Percentiles rank a stretch among this genome's conserved stretches.
Evolutionary conservation across 2,888 invertebrate species (phyloP).

Genomic region (Coelopa pilipes): DNA sequence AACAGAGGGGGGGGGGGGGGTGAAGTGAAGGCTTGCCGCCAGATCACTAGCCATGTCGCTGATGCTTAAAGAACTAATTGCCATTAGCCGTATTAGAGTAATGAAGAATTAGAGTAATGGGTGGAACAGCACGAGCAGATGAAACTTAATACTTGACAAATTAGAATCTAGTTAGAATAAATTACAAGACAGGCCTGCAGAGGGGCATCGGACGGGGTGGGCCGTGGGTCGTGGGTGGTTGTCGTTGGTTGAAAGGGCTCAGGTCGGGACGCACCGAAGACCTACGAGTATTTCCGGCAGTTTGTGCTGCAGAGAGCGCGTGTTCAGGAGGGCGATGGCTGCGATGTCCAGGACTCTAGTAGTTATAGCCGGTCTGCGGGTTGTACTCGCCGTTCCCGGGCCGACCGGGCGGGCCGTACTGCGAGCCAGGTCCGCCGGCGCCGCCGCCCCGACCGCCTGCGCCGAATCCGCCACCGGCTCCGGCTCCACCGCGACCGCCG

Average conservation of each 20-base stretch:
- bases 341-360: constrained; percentile 55
- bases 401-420: constrained; percentile 53
- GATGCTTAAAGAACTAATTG: constrained; percentile 21
- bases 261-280: constrained; percentile 77
- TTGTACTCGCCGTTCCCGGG: constrained; percentile 67
- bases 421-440: constrained; percentile 53
- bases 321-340: constrained; percentile 41
- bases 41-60: constrained; percentile 34
- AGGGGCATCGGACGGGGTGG: too few species aligned
- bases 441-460: constrained; percentile 44
- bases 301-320: constrained; percentile 46
- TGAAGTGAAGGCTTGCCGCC: not conserved
- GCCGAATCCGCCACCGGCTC: constrained; percentile 35
- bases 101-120: not conserved
- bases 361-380: constrained; percentile 68
- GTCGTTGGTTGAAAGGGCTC: constrained; percentile 69
- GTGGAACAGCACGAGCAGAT: not conserved
- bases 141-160: constrained; percentile 9
- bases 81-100: constrained; percentile 11
- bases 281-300: constrained; percentile 56
- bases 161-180: constrained; percentile 31
- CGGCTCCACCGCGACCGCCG: constrained; percentile 37
- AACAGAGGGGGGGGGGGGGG: too few species aligned
- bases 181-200: constrained; percentile 13
- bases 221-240: too few species aligned